Evolutionary conservation across 2,888 invertebrate species (phyloP).

Genomic region (Nomada fabriciana): DNA sequence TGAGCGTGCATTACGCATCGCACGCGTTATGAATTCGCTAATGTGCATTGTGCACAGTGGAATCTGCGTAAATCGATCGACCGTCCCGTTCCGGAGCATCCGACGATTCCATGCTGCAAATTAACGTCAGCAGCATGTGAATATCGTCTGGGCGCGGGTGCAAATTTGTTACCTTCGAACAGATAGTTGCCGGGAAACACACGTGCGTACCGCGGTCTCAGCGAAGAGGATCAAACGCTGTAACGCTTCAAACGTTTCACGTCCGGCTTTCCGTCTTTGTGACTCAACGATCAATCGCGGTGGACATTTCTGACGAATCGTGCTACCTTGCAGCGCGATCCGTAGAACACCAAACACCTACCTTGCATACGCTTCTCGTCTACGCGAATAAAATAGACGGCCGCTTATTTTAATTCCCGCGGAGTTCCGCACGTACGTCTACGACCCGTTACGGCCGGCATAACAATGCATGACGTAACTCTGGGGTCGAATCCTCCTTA

Average conservation of each 20-base stretch:
- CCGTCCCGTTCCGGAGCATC: background rate
- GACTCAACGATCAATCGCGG: slow-evolving; percentile 25
- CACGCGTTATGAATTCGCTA: slow-evolving; percentile 56
- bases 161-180: background rate
- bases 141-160: too few species aligned
- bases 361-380: background rate
- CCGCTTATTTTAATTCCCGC: slow-evolving; percentile 77
- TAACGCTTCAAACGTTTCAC: slow-evolving; percentile 3
- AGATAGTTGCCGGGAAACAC: slow-evolving; percentile 4
- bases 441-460: slow-evolving; percentile 79
- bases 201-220: background rate
- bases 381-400: slow-evolving; percentile 44
- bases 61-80: slow-evolving; percentile 23
- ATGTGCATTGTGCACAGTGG: slow-evolving; percentile 14
- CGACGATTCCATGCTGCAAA: background rate
- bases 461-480: slow-evolving; percentile 82
- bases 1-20: slow-evolving; percentile 52
- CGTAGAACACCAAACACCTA: background rate
- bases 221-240: slow-evolving; percentile 26
- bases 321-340: background rate
- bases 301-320: slow-evolving; percentile 7
- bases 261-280: slow-evolving; percentile 40
- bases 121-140: background rate
- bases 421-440: slow-evolving; percentile 79
- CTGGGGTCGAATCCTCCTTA: slow-evolving; percentile 82